These are phyloP conservation scores for Panulirus ornatus DNA, from an alignment of 1,140 invertebrate genomes.

Conservation along the genomic window DNA sequence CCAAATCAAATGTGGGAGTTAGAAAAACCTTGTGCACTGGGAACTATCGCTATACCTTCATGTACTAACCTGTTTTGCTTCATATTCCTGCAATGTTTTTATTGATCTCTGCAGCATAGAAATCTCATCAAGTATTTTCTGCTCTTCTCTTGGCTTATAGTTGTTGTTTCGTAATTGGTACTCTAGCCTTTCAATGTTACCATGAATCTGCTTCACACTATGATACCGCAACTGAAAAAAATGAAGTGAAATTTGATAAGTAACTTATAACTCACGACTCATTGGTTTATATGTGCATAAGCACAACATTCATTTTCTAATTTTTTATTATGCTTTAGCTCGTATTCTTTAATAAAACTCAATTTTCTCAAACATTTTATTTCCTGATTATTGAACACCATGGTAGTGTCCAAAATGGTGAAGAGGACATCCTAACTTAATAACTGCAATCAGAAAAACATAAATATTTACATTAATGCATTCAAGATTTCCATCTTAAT, in stretches of 20 bases:
- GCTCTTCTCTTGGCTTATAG: slow-evolving; percentile 66
- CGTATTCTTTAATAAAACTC: too few species aligned
- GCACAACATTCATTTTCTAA: background rate
- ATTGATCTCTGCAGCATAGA: slow-evolving; percentile 62
- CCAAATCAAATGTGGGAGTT: too few species aligned
- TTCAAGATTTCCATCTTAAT: too few species aligned
- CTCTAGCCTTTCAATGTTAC: slow-evolving; percentile 65
- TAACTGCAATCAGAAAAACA: too few species aligned
- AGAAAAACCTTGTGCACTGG: too few species aligned
- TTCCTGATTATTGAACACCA: too few species aligned
- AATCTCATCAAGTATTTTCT: slow-evolving; percentile 69
- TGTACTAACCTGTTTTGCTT: slow-evolving; percentile 63
- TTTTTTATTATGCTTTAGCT: background rate
- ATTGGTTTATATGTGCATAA: background rate
- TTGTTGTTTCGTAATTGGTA: slow-evolving; percentile 68
- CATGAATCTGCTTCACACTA: slow-evolving; percentile 63
- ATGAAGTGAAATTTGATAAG: background rate
- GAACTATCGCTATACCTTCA: too few species aligned
- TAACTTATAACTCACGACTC: background rate
- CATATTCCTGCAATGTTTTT: slow-evolving; percentile 56
- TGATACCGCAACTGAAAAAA: slow-evolving; percentile 59
- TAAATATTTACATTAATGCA: too few species aligned
- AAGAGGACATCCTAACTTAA: too few species aligned
- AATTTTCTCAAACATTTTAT: background rate
- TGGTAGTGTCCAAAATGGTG: background rate